Conservation (phyloP, 2,113 vertebrate species). For the Clarias magur region DNA sequence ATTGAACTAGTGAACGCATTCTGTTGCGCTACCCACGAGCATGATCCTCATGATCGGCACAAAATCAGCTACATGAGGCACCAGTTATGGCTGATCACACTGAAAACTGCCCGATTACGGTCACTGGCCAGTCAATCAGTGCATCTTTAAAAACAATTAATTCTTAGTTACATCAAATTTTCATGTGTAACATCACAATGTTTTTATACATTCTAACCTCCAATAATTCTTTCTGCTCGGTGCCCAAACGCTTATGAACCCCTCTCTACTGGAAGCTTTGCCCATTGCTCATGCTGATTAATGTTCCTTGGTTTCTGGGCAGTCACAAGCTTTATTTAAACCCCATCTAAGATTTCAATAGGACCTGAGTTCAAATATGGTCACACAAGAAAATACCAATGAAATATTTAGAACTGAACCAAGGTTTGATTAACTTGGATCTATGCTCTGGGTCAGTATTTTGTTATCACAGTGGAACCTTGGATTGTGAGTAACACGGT, state of each 20-base stretch:
- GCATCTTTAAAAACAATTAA: too few relatives aligned
- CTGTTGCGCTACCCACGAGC: too few relatives aligned
- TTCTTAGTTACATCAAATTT: too few relatives aligned
- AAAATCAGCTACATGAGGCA: too few relatives aligned
- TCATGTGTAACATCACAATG: too few relatives aligned
- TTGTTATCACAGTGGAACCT: background rate
- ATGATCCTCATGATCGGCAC: too few relatives aligned
- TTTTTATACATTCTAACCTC: background rate
- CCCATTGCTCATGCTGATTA: too few relatives aligned
- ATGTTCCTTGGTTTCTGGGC: background rate
- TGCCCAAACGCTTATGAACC: background rate
- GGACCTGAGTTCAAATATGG: background rate
- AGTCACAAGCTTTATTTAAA: background rate
- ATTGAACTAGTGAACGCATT: too few relatives aligned
- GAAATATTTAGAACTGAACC: background rate
- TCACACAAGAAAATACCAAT: background rate
- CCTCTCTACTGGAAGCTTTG: background rate
- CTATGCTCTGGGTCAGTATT: background rate
- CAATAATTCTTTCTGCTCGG: background rate
- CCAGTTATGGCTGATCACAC: too few relatives aligned
- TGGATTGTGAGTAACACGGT: too few relatives aligned
- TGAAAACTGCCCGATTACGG: too few relatives aligned
- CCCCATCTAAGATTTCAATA: background rate
- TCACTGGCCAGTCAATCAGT: too few relatives aligned
- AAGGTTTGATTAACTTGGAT: background rate